Evolutionary conservation across 2,797 vertebrate species (phyloP), one percentile per base, ranked within the genome.

Genomic region (Artibeus lituratus): DNA sequence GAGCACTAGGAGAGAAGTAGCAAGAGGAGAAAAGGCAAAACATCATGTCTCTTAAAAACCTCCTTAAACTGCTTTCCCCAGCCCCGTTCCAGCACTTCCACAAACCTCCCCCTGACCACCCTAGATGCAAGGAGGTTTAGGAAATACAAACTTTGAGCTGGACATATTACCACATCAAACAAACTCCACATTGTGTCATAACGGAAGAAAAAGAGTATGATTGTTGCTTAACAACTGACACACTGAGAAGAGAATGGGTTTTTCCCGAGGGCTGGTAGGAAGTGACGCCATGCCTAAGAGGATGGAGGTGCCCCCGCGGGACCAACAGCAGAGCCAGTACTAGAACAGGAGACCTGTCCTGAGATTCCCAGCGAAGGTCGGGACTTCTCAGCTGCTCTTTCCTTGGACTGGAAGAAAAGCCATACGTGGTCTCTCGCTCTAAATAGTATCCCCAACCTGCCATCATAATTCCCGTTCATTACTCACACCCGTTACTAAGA

Each of bases 281-380:
- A 26, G 8, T 5, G 37, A 35, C 19, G 8, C 39, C 9, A 0
- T 3, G 0, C 0, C 4, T 18, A 12, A 53, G 2, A 53, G 72
- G 37, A 65, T 51, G 7, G 37, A 2, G 11, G 5, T 8, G n/a
- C n/a, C 49, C 7, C 5, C 5, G 32, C 21, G 16, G 12, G 11
- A 10, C 21, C 18, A 37, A 37, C 37, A 19, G 37, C 7, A 26
- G 78, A 80, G 24, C 19, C 4, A n/a, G 4, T 4, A 8, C 15
- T 19, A 15, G 37, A 59, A 72, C 26, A 39, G 4, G 14, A 39
- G 15, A 22, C 18, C 5, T 69, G 18, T 0, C 4, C 18, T 10
- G 14, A 39, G 10, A 18, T 26, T 29, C 39, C 32, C n/a, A 51
- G n/a, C 1, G 18, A 67, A 74, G 19, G 14, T 12, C 14, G 12